Percentiles rank a stretch among this genome's conserved stretches.
phyloP scores from a whole-genome alignment of 2,113 vertebrate species.

The Delphinus delphis region DNA sequence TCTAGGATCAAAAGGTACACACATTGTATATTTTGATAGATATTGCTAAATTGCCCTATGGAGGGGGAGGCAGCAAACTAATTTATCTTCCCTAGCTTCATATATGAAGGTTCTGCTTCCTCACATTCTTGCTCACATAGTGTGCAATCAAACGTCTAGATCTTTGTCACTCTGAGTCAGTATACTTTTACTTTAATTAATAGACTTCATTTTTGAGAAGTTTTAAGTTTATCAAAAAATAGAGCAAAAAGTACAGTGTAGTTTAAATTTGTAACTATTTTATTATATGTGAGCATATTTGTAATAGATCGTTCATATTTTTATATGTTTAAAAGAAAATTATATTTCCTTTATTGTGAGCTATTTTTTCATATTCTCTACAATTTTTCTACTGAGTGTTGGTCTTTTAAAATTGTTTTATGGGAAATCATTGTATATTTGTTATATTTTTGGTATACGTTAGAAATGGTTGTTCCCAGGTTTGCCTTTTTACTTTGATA shows the following conservation, averaged over 20 bases:
- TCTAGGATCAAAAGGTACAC: not conserved
- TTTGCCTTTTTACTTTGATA: not conserved
- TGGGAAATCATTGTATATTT: not conserved
- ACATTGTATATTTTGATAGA: not conserved
- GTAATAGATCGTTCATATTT: not conserved
- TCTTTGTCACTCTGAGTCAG: not conserved
- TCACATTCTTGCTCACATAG: not conserved
- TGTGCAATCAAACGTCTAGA: not conserved
- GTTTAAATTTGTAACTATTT: not conserved
- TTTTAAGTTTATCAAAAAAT: not conserved
- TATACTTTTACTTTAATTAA: not conserved
- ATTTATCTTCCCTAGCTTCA: not conserved
- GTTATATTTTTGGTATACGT: not conserved
- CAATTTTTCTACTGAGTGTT: not conserved
- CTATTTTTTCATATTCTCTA: not conserved
- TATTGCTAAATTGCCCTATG: not conserved
- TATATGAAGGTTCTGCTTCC: not conserved
- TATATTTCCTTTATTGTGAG: not conserved
- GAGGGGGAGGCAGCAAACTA: not conserved
- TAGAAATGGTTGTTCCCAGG: not conserved
- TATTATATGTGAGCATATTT: not conserved
- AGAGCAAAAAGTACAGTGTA: not conserved
- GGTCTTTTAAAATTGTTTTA: not conserved
- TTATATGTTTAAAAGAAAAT: too few relatives aligned
- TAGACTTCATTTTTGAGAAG: not conserved